Base-by-base conservation (phyloP, 2,113 vertebrate genomes). In the Pachypanchax playfairii region DNA sequence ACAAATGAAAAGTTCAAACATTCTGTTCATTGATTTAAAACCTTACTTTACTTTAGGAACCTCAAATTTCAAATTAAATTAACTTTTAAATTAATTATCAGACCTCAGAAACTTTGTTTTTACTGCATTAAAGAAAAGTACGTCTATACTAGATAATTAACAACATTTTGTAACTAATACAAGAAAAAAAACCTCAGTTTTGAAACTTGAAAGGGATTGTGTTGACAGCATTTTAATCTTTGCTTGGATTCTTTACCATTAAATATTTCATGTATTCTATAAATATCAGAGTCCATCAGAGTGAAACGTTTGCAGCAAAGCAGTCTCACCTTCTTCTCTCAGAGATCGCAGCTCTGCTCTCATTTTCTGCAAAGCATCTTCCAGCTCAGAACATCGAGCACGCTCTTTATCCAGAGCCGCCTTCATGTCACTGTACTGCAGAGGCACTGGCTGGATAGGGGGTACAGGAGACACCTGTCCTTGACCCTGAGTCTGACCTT, bases 371-470 rank as follows among this genome's bases (percentile, higher is more conserved):
- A 99, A 90, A 36, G 94, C 94, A 6, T 99, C 97, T 83, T 99
- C 97, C 52, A 99, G 90, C 88, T 99, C 97, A 1, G 95, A 93
- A 83, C 94, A 95, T 67, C 96, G 96, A 25, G 92, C 80, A 20
- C 96, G 96, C 89, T 99, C 97, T 90, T 98, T 98, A 82, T 99
- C 97, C 91, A 99, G 90, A 11, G 97, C 97, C 54, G 88, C 76
- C 90, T 99, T 98, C 93, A 99, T 94, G 87, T 99, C 97, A 73
- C 92, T 98, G 93, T 99, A 98, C 90, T 98, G 97, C 91, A 98
- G 90, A 75, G 97, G 96, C 87, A 98, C 94, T 0, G 90, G 87
- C 43, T 89, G 75, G 46, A 85, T 77, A 18, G 88, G 79, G 31
- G 76, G 93, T 84, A 91, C 93, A 66, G 93, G 92, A 9, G 87